Evolutionary conservation across 1,140 invertebrate genomes (phyloP).

Genomic region (Brachionus sp.): DNA sequence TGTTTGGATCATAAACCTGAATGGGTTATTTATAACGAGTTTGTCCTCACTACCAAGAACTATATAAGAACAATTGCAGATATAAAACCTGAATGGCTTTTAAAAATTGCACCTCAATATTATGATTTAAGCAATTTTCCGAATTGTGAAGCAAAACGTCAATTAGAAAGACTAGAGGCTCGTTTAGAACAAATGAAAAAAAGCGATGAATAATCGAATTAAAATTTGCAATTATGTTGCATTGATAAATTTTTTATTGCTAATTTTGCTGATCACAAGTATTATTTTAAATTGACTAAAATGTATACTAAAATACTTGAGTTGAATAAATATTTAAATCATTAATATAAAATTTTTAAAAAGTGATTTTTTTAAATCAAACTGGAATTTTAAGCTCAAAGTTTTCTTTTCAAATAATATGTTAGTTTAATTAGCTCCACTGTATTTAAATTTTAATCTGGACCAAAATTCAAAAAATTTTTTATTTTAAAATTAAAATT

Average conservation of each 20-base stretch:
- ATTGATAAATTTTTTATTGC: neutral
- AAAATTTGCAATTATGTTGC: neutral
- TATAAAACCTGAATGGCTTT: conserved; percentile 85
- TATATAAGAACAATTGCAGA: conserved; percentile 98
- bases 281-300: too few species aligned
- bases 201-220: conserved; percentile 12
- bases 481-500: too few species aligned
- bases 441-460: too few species aligned
- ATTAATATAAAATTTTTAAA: too few species aligned
- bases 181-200: conserved; percentile 31
- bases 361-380: too few species aligned
- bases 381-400: too few species aligned
- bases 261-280: neutral
- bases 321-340: too few species aligned
- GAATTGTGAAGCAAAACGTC: conserved; percentile 88
- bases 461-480: too few species aligned
- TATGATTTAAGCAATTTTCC: conserved; percentile 97
- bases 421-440: too few species aligned
- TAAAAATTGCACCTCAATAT: conserved; percentile 91
- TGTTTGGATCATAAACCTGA: conserved; percentile 98
- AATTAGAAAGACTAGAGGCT: conserved; percentile 67
- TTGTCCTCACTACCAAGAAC: conserved; percentile 98
- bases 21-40: conserved; percentile 99
- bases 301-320: too few species aligned
- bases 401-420: too few species aligned